Base-by-base conservation (phyloP, 2,888 invertebrate genomes). In the Pinctada fucata region DNA sequence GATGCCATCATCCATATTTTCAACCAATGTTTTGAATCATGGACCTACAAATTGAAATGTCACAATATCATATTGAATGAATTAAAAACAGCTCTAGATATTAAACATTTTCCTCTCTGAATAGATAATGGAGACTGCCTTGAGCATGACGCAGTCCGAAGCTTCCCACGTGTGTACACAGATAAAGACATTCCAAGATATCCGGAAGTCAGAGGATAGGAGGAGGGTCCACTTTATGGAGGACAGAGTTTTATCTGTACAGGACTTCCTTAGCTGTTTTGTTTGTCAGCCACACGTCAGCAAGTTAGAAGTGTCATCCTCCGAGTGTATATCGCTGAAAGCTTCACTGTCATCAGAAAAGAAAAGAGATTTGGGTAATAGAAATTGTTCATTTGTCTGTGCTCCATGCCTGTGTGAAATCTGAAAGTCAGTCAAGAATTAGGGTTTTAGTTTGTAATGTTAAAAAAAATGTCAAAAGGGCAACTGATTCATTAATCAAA, bases 261-360 rank as follows among this genome's bases (percentile, higher is more conserved):
- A 84, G 8, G 66, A 85, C 8, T 91, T 90, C 76, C 87, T 91
- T 6, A 85, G 86, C 76, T 90, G 91, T 78, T 91, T 91, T 78
- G 85, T 87, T 3, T 91, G 89, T 75, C 86, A 86, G 49, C 78
- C 87, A 69, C 87, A 86, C 79, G 69, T 78, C 52, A 67, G 77
- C 49, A 83, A 79, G n/a, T 75, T 79, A 47, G 84, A 83, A 6
- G 52, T 78, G 16, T 79, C 66, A 31, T 76, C 78, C 50, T 76
- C 81, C 48, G 78, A 79, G 16, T 63, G 75, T 5, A 82, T 87
- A 77, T 79, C 84, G 49, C 76, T 90, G 72, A 81, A 83, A 70
- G 88, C 85, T 73, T 85, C 84, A 31, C 72, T 88, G n/a, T 80
- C 87, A 51, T 88, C 88, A 45, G 89, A 89, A 6, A 87, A 85